Base-by-base conservation (phyloP, 2,888 invertebrate genomes). In the Eupsilia transversa region DNA sequence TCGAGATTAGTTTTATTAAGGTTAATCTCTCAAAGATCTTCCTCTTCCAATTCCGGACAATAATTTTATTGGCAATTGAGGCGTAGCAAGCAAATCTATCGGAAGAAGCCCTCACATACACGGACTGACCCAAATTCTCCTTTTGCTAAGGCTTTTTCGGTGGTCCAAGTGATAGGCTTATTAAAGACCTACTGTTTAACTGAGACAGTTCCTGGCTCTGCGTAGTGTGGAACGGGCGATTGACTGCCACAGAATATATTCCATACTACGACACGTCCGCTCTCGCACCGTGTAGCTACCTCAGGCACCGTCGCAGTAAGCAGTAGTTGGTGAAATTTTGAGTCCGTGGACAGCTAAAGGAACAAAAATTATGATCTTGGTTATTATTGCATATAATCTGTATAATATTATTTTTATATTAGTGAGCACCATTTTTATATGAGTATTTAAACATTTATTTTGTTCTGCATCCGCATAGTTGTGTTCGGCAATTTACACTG, bases 41-140 rank as follows among this genome's bases (percentile, higher is more conserved):
- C 86, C 69, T 85, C 82, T 83, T 79, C 72, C 76, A 77, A 77
- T 86, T 83, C 82, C 78, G 85, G 74, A 84, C 86, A 88, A 87
- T 92, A 91, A 92, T 92, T 92, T 92, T 92, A 92, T 92, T 91
- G 91, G 88, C 89, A 88, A 92, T 90, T 90, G 92, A 92, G 89
- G 90, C 92, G 91, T 89, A 91, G 87, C 90, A 89, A 92, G 90
- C 90, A 93, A 95, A 95, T 95, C 92, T 94, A 93, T 94, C 83
- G 95, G 94, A 95, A 95, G 93, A 91, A 94, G 92, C 92, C 91
- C 90, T 87, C 89, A 80, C 90, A 90, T 91, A 92, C 91, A 91
- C 83, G 87, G 89, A 87, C 89, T 93, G 92, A 94, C 92, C 93
- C 89, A 91, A 93, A 93, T 94, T 91, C 90, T 89, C 86, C 83